Percentiles rank a stretch among this genome's conserved stretches.
These are phyloP conservation scores for Strigamia crassipes DNA, from an alignment of 2,888 invertebrate genomes.

Conservation along the genomic window DNA sequence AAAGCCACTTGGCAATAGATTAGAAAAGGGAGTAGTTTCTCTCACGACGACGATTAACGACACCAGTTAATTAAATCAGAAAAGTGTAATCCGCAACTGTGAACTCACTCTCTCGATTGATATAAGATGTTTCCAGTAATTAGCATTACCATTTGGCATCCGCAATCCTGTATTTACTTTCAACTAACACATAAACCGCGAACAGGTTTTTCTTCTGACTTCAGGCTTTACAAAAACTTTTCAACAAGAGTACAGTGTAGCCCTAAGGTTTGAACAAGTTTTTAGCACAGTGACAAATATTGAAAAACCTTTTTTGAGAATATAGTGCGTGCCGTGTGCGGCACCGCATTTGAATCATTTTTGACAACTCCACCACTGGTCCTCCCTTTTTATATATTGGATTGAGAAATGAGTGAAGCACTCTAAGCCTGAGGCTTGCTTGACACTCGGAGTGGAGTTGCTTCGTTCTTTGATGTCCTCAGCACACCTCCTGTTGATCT, in stretches of 20 bases:
- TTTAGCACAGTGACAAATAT: not conserved
- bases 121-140: slow-evolving; percentile 35
- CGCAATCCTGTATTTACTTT: slow-evolving; percentile 5
- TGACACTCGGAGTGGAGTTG: slow-evolving; percentile 28
- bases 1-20: slow-evolving; percentile 35
- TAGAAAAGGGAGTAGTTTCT: slow-evolving; percentile 33
- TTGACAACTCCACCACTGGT: slow-evolving; percentile 19
- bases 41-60: slow-evolving; percentile 34
- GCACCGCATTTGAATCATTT: slow-evolving; percentile 31
- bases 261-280: not conserved
- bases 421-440: slow-evolving; percentile 23
- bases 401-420: slow-evolving; percentile 40
- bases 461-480: slow-evolving; percentile 36
- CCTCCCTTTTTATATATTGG: slow-evolving; percentile 25
- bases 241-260: not conserved
- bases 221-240: not conserved
- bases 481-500: slow-evolving; percentile 42
- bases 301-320: not conserved
- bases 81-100: slow-evolving; percentile 34
- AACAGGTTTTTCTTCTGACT: not conserved
- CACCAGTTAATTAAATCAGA: slow-evolving; percentile 42
- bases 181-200: not conserved
- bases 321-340: not conserved
- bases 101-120: not conserved
- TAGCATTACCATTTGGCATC: not conserved